Evolutionary conservation across 2,888 invertebrate genomes (phyloP).

Genomic region (Leptopterna dolabrata): DNA sequence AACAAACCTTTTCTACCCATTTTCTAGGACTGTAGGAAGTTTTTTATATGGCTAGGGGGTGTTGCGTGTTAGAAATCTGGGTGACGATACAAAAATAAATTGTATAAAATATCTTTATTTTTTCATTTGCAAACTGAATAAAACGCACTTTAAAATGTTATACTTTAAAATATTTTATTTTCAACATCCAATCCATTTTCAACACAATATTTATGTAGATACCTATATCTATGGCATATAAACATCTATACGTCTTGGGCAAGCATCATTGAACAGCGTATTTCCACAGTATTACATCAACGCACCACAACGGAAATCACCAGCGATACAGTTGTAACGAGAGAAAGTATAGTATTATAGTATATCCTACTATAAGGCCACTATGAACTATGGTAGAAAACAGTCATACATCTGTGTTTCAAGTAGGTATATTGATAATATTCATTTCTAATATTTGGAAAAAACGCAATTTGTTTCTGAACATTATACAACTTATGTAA

Average conservation of each 20-base stretch:
- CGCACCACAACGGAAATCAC: neutral
- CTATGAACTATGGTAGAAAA: conserved; percentile 28
- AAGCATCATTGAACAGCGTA: conserved; percentile 1
- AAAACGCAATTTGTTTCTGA: neutral
- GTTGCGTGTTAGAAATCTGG: too few relatives aligned
- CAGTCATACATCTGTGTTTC: neutral
- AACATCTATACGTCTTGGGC: conserved; percentile 7
- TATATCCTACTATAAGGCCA: conserved; percentile 22
- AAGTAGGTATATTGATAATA: neutral
- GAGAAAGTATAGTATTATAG: neutral
- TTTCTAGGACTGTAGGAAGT: too few relatives aligned
- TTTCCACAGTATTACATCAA: neutral
- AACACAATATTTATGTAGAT: neutral
- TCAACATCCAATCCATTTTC: neutral
- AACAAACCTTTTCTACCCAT: too few relatives aligned
- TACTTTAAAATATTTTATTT: conserved; percentile 6
- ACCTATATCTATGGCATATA: neutral
- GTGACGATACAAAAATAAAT: neutral
- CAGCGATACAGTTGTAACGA: neutral
- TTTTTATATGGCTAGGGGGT: too few relatives aligned
- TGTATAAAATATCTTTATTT: neutral
- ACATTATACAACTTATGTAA: conserved; percentile 14
- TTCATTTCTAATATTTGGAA: neutral
- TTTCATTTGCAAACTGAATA: neutral
- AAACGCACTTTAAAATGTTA: neutral